A percentile compares a stretch with the other conserved stretches of the same genome.
phyloP scores from a whole-genome alignment of 1,140 invertebrate genomes.

The Telenomus remus region DNA sequence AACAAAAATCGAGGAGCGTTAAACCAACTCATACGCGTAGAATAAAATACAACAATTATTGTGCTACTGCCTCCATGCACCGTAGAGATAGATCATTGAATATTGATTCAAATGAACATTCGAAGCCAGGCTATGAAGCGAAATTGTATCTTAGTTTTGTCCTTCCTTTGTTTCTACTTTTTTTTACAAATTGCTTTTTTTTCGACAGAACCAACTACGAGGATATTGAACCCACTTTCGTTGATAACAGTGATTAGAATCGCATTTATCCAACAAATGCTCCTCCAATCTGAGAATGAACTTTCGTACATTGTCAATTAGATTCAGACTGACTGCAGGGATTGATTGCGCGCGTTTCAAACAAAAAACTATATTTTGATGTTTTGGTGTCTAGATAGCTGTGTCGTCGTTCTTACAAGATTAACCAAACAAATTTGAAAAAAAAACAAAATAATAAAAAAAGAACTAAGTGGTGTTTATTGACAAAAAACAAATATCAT shows the following conservation, averaged over 20 bases:
- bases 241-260: conserved; percentile 9
- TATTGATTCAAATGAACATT: conserved; percentile 49
- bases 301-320: conserved; percentile 76
- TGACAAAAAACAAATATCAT: conserved; percentile 20
- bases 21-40: conserved; percentile 52
- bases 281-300: conserved; percentile 55
- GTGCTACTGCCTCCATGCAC: conserved; percentile 65
- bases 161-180: no score
- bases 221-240: no score
- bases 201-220: no score
- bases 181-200: no score
- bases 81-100: conserved; percentile 58
- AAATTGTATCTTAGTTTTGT: no score
- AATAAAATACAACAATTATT: conserved; percentile 51
- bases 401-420: conserved; percentile 60
- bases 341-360: conserved; percentile 66
- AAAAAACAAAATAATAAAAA: conserved; percentile 21
- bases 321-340: conserved; percentile 76
- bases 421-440: conserved; percentile 24
- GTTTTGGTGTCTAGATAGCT: conserved; percentile 67
- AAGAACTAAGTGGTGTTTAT: conserved; percentile 26
- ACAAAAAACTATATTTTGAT: conserved; percentile 61
- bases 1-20: conserved; percentile 41
- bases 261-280: conserved; percentile 37
- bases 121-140: conserved; percentile 25